Conservation (phyloP, 2,888 invertebrate genomes). For the Gymnosoma rotundatum region DNA sequence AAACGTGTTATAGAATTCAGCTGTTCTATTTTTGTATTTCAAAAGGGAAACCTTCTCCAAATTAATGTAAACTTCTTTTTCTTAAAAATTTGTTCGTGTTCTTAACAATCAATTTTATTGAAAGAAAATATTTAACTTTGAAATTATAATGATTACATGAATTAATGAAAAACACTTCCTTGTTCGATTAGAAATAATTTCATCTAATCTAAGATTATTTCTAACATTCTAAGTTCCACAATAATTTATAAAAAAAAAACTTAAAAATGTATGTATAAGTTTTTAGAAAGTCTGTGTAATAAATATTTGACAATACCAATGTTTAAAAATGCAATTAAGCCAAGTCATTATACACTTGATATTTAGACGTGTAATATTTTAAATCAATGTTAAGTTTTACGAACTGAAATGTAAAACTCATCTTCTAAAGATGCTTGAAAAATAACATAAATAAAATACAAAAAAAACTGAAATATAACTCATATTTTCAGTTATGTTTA, state of each 20-base stretch:
- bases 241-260: neutral
- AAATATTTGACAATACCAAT: conserved; percentile 2
- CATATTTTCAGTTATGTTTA: conserved; percentile 50
- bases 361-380: conserved; percentile 16
- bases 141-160: conserved; percentile 45
- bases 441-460: no score
- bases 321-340: conserved; percentile 44
- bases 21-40: neutral
- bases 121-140: conserved; percentile 42
- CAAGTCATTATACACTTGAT: conserved; percentile 24
- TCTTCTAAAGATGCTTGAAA: conserved; percentile 25
- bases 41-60: conserved; percentile 14
- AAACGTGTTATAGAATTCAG: no score
- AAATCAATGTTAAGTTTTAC: conserved; percentile 46
- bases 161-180: conserved; percentile 60
- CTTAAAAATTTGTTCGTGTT: neutral
- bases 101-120: conserved; percentile 34
- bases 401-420: conserved; percentile 26
- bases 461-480: neutral
- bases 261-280: neutral
- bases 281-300: conserved; percentile 55
- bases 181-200: conserved; percentile 56
- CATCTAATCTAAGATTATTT: conserved; percentile 41
- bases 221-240: conserved; percentile 13
- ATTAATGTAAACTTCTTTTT: conserved; percentile 3